phyloP scores from a whole-genome alignment of 1,140 invertebrate species.

The Elymnias hypermnestra region DNA sequence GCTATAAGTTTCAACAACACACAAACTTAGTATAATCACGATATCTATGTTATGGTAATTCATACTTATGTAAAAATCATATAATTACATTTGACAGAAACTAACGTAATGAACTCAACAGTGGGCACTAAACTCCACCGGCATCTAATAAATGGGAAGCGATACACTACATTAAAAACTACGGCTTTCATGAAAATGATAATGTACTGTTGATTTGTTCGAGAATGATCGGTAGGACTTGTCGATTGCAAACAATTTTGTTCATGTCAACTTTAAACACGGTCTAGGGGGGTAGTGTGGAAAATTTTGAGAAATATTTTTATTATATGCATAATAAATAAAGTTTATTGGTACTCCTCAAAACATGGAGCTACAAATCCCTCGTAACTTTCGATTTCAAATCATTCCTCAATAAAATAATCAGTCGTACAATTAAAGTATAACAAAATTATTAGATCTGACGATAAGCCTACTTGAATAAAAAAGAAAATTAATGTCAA shows the following conservation, averaged over 20 bases:
- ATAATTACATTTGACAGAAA: constrained; percentile 31
- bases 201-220: constrained; percentile 30
- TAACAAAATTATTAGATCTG: too few relatives aligned
- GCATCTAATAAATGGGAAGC: constrained; percentile 43
- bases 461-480: too few relatives aligned
- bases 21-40: constrained; percentile 55
- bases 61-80: constrained; percentile 55
- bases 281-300: too few relatives aligned
- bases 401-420: too few relatives aligned
- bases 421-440: too few relatives aligned
- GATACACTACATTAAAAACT: constrained; percentile 40
- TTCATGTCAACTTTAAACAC: too few relatives aligned
- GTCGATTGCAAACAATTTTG: not conserved
- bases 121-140: constrained; percentile 21
- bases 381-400: too few relatives aligned
- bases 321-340: too few relatives aligned
- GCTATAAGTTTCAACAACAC: constrained; percentile 37
- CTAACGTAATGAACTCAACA: constrained; percentile 38
- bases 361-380: too few relatives aligned
- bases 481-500: too few relatives aligned
- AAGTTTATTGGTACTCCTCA: too few relatives aligned
- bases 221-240: constrained; percentile 18
- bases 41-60: constrained; percentile 64
- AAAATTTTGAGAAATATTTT: too few relatives aligned
- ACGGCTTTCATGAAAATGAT: constrained; percentile 29